Evolutionary conservation across 2,113 vertebrate species (phyloP).

Genomic region (Corynorhinus townsendii): DNA sequence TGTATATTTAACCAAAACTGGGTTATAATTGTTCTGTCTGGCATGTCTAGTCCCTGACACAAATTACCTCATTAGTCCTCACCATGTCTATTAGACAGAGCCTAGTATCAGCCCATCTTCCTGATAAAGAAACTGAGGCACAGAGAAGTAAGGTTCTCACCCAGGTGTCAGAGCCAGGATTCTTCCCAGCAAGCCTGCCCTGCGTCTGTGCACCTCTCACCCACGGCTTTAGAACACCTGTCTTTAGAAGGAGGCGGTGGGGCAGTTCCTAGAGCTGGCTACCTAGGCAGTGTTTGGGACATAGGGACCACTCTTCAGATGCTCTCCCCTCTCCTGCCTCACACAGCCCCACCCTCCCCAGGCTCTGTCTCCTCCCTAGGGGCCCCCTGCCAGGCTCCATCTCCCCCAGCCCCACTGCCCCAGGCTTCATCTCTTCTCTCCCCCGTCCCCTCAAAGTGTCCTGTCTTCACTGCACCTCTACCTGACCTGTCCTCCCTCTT

Average conservation of each 20-base stretch:
- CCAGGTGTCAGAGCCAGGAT: background rate
- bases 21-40: background rate
- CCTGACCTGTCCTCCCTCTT: background rate
- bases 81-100: background rate
- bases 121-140: background rate
- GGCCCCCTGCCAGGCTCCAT: background rate
- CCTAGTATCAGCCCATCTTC: background rate
- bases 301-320: background rate
- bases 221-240: background rate
- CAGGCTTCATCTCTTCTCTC: background rate
- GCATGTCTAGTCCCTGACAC: background rate
- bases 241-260: background rate
- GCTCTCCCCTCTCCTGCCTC: background rate
- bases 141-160: background rate
- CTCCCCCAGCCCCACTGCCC: no score
- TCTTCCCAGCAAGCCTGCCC: background rate
- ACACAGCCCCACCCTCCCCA: no score
- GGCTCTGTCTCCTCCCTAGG: background rate
- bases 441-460: fast-evolving
- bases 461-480: no score
- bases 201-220: background rate
- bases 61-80: no score
- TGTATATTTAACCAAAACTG: background rate
- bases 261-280: background rate
- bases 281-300: background rate